Base-by-base conservation (phyloP, 1,140 invertebrate genomes). In the Coptotermes formosanus region DNA sequence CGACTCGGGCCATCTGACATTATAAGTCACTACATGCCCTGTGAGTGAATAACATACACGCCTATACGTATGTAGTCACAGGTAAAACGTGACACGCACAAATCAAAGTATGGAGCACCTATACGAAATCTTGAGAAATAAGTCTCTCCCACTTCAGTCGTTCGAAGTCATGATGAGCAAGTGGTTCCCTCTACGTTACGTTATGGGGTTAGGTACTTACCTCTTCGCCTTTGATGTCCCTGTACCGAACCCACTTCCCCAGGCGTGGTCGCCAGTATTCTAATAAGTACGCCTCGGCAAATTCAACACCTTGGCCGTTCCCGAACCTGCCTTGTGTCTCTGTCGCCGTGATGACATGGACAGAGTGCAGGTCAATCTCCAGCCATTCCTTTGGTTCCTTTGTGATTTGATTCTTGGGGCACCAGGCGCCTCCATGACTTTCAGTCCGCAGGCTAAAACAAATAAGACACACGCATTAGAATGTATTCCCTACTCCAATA, bases 291-390 rank as follows among this genome's bases (percentile, higher is more conserved):
- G 94, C 92, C 89, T 96, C 95, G 23, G 95, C 93, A 89, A 92
- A 97, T 90, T 97, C 97, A 88, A 94, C 93, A 52, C 96, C 96
- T 88, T 95, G 93, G 43, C 96, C 96, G 89, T 97, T 97, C 14
- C 96, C 96, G 90, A 97, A 97, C 82, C 96, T 93, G 75, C 96
- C 96, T 90, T 97, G 96, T 30, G 95, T 96, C 89, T 95, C 96
- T 21, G 96, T 94, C n/a, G 93, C 94, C 30, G 95, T 96, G 89
- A 97, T 95, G 89, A 96, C 93, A 89, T 95, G 94, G 55, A 96
- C 93, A 82, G 92, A 91, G 87, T 93, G 93, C 86, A 97, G 92
- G 91, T 97, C 94, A 86, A 97, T 94, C 89, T 94, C 95, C 59
- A 97, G 90, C 95, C 96, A 97, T 91, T 97, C 96, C 69, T 93